Evolutionary conservation across 2,113 vertebrate species (phyloP), one percentile per base, ranked within the genome.

Genomic region (Chaenocephalus aceratus): DNA sequence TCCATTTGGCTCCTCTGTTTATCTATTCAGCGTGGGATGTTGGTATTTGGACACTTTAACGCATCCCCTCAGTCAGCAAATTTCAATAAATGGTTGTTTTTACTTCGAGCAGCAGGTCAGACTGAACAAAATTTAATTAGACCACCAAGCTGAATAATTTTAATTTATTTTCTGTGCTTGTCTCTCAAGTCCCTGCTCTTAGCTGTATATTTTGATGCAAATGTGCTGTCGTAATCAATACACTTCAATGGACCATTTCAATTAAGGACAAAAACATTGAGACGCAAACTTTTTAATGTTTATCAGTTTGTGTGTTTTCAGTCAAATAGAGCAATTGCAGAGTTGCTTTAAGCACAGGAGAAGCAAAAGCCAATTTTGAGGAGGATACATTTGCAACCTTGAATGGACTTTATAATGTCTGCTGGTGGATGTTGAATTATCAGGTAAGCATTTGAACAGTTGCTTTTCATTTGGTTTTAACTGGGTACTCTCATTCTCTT

Each of bases 201-300:
- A 80, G 30, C 77, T 30, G 36, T 26, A 18, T 66, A 49, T 48
- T 72, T 66, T 56, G 44, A 62, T 54, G 63, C n/a, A 72, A 58
- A 66, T n/a, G 44, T 12, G 41, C 16, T 23, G 2, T 63, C 23
- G 54, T 52, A 44, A 80, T 61, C 30, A 46, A 65, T 30, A 30
- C 30, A 30, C 52, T 56, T 68, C 34, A 60, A 70, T 65, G 59
- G 30, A 72, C 60, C 44, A 46, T 82, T 79, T 82, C 62, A 76
- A 53, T 83, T 70, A 63, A 12, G 30, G 36, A 52, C 11, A 12
- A 58, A 58, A 62, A 36, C 18, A 23, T 13, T 54, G 44, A 52
- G 13, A 62, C 21, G 60, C 45, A 16, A 45, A 2, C 30, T 46
- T 10, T 63, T 3, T 45, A 14, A 59, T 13, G 34, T 61, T 68